Conservation (phyloP, 2,113 vertebrate species). For the rabbit (Oryctolagus cuniculus) region DNA sequence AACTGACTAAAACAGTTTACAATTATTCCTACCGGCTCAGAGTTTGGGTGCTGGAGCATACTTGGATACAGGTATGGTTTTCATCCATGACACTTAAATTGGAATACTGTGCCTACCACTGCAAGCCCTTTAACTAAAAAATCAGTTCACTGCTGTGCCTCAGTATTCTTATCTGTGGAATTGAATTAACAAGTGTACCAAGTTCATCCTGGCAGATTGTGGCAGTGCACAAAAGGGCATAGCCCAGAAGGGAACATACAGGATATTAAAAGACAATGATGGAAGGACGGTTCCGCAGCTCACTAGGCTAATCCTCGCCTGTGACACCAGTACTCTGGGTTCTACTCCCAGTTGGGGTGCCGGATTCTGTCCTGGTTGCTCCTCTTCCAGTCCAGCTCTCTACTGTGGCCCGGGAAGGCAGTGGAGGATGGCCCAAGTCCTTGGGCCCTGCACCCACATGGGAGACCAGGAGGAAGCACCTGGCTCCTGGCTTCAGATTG, state of each 20-base stretch:
- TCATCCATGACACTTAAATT: not conserved
- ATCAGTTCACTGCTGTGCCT: not conserved
- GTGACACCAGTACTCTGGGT: too few species aligned
- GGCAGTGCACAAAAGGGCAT: not conserved
- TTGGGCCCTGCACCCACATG: too few species aligned
- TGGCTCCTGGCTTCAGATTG: too few species aligned
- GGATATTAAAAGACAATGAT: not conserved
- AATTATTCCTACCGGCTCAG: not conserved
- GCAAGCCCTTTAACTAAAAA: not conserved
- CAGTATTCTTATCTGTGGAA: not conserved
- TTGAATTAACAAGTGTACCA: not conserved
- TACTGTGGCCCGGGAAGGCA: too few species aligned
- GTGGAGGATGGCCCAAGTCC: too few species aligned
- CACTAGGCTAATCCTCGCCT: too few species aligned
- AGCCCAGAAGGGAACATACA: accelerated
- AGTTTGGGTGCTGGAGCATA: not conserved
- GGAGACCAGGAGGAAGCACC: too few species aligned
- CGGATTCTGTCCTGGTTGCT: too few species aligned
- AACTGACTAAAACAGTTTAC: not conserved
- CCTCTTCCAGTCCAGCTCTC: too few species aligned
- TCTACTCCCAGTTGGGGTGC: too few species aligned
- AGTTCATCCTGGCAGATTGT: not conserved
- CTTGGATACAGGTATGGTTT: not conserved
- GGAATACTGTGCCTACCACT: not conserved
- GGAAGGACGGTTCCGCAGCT: too few species aligned